phyloP scores from a whole-genome alignment of 2,797 vertebrate species.

The Sebastolobus alascanus region DNA sequence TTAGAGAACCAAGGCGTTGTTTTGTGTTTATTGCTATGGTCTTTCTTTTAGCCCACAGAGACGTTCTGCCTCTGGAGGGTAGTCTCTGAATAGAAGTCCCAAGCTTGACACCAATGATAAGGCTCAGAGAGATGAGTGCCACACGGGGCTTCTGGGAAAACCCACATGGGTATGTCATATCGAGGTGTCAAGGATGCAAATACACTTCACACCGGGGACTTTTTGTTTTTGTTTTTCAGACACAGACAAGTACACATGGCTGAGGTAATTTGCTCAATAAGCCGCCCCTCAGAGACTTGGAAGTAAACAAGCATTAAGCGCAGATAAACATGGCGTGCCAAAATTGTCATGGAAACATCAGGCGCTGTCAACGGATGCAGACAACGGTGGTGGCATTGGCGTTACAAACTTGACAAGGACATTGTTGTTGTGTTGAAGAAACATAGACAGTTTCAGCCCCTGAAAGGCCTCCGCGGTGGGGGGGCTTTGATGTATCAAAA shows the following conservation, averaged over 20 bases:
- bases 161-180: slow-evolving; percentile 66
- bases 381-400: slow-evolving; percentile 26
- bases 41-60: slow-evolving; percentile 60
- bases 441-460: slow-evolving; percentile 29
- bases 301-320: slow-evolving; percentile 79
- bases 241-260: slow-evolving; percentile 76
- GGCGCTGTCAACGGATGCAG: slow-evolving; percentile 61
- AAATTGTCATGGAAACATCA: slow-evolving; percentile 78
- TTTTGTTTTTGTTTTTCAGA: slow-evolving; percentile 86
- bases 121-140: slow-evolving; percentile 63
- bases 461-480: slow-evolving; percentile 34
- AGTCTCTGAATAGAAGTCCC: slow-evolving; percentile 78
- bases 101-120: slow-evolving; percentile 74
- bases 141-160: slow-evolving; percentile 54
- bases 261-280: slow-evolving; percentile 77
- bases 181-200: slow-evolving; percentile 82
- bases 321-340: slow-evolving; percentile 73
- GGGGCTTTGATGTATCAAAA: slow-evolving; percentile 53
- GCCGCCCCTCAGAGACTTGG: slow-evolving; percentile 60
- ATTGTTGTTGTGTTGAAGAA: slow-evolving; percentile 33
- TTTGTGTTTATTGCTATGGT: slow-evolving; percentile 70
- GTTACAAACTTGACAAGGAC: slow-evolving; percentile 52
- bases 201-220: slow-evolving; percentile 74
- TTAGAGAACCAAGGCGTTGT: slow-evolving; percentile 42
- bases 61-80: slow-evolving; percentile 61